Evolutionary conservation across 2,888 invertebrate genomes (phyloP).

Genomic region (Netelia melanura): DNA sequence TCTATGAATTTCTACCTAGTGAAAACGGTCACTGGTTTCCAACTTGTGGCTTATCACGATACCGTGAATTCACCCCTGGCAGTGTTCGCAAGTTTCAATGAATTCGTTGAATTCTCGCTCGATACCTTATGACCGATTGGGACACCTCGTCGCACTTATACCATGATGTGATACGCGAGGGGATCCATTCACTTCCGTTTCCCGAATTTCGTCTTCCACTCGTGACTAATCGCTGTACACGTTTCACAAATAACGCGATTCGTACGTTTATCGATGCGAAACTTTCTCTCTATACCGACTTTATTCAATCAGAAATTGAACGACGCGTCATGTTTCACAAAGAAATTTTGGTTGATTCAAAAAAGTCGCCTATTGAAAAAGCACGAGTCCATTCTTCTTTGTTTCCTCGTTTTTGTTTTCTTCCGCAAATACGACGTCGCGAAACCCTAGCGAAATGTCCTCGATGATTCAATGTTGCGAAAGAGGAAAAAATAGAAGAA

Average conservation of each 20-base stretch:
- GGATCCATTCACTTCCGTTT: slow-evolving; percentile 42
- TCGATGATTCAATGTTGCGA: too few relatives aligned
- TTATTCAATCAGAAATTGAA: too few relatives aligned
- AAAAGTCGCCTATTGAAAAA: neutral
- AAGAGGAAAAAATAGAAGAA: too few relatives aligned
- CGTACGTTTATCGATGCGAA: too few relatives aligned
- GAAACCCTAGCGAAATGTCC: too few relatives aligned
- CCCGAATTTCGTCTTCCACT: neutral
- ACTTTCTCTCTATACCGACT: too few relatives aligned
- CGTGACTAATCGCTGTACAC: slow-evolving; percentile 41
- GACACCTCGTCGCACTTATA: slow-evolving; percentile 38
- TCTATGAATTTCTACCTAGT: slow-evolving; percentile 16
- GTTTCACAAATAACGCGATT: neutral
- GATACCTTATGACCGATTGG: neutral
- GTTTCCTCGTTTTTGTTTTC: too few relatives aligned
- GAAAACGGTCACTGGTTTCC: neutral
- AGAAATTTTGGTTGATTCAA: neutral
- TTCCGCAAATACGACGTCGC: too few relatives aligned
- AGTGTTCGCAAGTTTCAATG: slow-evolving; percentile 49
- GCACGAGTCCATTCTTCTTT: too few relatives aligned
- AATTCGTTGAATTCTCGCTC: slow-evolving; percentile 27
- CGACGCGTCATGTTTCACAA: neutral
- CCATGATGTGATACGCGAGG: slow-evolving; percentile 61
- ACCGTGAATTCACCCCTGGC: slow-evolving; percentile 7
- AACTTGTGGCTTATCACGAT: slow-evolving; percentile 36